Base-by-base conservation (phyloP, 30 jellyfish, hydroid and myxozoan species). In the Haliclystus octoradiatus region DNA sequence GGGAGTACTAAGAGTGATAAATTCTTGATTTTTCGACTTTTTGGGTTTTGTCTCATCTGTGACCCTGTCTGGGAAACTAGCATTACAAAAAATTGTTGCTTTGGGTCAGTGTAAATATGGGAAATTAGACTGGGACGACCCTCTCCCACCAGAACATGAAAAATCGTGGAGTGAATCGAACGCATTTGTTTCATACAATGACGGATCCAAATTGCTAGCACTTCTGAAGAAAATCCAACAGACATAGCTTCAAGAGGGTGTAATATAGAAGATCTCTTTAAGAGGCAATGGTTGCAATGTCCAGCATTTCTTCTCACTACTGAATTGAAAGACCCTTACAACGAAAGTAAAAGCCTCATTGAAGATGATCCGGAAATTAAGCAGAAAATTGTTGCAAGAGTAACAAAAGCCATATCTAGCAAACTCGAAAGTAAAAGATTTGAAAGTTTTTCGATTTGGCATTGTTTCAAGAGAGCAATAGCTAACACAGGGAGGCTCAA, bases 1-100 rank as follows among this genome's bases (percentile, higher is more conserved):
- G 34, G 91, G 91, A 14, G 22, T 67, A 40, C 76, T 67, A 0
- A 61, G 74, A 12, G 50, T 32, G 0, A 62, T 67, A 28, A 69
- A 65, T 68, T 29, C 72, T 33, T 32, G 68, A 0, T 77, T n/a
- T n/a, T n/a, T 31, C 62, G 70, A 77, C 51, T 83, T 76, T 12
- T 46, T 68, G 31, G 69, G 84, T 29, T 78, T 78, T 47, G 83
- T 47, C 14, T 66, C 92, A 23, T 83, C 83, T 7, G 75, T 68
- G 49, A 51, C 65, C 47, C 69, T 61, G 34, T 32, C 33, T 63
- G 92, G 83, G 31, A 68, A 74, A 51, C 52, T 69, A 46, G 70
- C 69, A 5, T 25, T 78, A 15, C 32, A 60, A 69, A 77, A 63
- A 13, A 63, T 70, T 23, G 32, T 9, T 9, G 57, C 19, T 40